phyloP scores from a whole-genome alignment of 2,113 vertebrate genomes.

The Callipepla squamata region DNA sequence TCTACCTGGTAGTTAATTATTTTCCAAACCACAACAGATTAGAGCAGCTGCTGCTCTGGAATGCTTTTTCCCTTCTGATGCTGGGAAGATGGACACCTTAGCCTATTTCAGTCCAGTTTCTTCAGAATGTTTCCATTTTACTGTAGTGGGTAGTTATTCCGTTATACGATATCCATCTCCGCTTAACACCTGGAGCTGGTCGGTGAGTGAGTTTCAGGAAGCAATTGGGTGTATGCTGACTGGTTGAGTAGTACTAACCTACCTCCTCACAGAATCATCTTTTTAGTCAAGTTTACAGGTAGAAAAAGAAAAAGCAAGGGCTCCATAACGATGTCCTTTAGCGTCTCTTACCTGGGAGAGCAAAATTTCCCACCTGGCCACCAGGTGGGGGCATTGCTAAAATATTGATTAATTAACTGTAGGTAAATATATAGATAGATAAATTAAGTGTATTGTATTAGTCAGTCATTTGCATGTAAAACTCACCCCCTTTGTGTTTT shows the following conservation, averaged over 20 bases:
- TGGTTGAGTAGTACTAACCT: neutral
- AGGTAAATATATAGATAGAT: too few species aligned
- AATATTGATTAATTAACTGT: conserved; percentile 19
- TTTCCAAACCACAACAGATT: accelerated
- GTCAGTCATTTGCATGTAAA: neutral
- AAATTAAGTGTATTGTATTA: accelerated
- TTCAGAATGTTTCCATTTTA: neutral
- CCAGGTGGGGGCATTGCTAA: conserved; percentile 53
- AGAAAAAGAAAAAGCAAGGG: neutral
- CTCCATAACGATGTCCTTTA: neutral
- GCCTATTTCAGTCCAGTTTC: neutral
- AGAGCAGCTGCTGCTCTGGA: accelerated
- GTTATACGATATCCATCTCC: accelerated
- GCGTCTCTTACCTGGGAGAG: neutral
- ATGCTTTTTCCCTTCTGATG: neutral
- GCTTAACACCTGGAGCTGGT: neutral
- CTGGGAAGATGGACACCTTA: neutral
- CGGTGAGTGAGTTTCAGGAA: neutral
- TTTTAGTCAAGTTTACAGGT: neutral
- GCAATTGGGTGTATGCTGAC: neutral
- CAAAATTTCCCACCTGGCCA: conserved; percentile 45
- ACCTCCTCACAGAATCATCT: neutral
- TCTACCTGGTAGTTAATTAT: neutral
- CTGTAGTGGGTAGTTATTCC: neutral
- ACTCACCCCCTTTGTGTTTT: neutral